Percentiles rank a stretch among this genome's conserved stretches.
Evolutionary conservation across 2,888 invertebrate genomes (phyloP).

Genomic region (Tetrapedia diversipes): DNA sequence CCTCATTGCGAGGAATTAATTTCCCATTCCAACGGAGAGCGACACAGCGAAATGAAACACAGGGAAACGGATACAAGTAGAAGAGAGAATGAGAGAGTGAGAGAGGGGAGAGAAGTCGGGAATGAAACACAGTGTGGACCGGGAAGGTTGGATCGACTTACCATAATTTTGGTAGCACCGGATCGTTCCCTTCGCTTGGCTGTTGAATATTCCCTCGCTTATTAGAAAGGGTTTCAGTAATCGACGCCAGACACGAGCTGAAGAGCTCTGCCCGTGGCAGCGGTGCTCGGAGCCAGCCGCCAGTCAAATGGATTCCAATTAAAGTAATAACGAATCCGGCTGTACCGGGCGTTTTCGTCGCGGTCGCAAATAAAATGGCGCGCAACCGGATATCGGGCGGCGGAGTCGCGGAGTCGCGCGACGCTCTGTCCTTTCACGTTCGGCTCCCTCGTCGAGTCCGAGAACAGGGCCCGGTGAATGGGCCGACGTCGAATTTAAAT

Average conservation of each 20-base stretch:
- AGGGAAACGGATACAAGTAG: background rate
- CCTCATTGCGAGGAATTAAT: conserved; percentile 66
- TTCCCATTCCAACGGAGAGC: conserved; percentile 55
- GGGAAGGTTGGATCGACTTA: conserved; percentile 54
- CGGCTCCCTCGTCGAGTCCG: conserved; percentile 3
- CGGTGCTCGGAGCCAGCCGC: conserved; percentile 38
- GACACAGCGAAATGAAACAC: too few species aligned
- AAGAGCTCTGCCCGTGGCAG: conserved; percentile 33
- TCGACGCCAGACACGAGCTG: conserved; percentile 63
- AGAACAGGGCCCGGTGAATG: conserved; percentile 21
- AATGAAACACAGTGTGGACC: background rate
- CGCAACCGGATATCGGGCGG: conserved; percentile 28
- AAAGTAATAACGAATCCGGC: conserved; percentile 59
- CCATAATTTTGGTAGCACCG: conserved; percentile 69
- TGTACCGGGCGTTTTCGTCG: conserved; percentile 35
- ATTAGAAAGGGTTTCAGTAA: conserved; percentile 69
- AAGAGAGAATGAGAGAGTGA: background rate
- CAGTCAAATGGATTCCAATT: conserved; percentile 61
- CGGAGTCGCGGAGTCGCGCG: conserved; percentile 25
- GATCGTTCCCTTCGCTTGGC: conserved; percentile 61
- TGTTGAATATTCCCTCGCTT: conserved; percentile 70
- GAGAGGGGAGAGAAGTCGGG: background rate
- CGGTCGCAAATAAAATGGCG: conserved; percentile 51
- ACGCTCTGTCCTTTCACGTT: conserved; percentile 31
- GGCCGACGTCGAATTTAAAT: conserved; percentile 51